A percentile compares a stretch with the other conserved stretches of the same genome.
phyloP scores from a whole-genome alignment of 2,113 vertebrate genomes.

The Illadopsis cleaveri region DNA sequence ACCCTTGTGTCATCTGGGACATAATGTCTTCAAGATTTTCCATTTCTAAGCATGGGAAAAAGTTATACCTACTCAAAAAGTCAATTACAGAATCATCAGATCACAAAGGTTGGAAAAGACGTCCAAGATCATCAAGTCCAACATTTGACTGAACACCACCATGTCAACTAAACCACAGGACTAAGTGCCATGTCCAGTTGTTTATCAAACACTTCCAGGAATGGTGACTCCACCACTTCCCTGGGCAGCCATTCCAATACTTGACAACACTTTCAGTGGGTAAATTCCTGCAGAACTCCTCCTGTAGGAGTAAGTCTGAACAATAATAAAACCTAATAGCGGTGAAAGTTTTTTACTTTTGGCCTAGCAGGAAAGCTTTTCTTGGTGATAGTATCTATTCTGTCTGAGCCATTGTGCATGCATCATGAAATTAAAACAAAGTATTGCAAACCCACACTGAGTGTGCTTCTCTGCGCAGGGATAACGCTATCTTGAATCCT shows the following conservation, averaged over 20 bases:
- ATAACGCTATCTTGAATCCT: background rate
- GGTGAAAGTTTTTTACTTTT: background rate
- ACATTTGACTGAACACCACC: background rate
- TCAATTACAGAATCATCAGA: background rate
- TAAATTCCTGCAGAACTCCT: background rate
- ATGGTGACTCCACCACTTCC: background rate
- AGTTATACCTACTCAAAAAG: background rate
- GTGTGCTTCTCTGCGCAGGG: background rate
- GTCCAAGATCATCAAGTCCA: accelerated
- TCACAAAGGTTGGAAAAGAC: background rate
- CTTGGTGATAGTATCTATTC: background rate
- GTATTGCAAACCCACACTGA: background rate
- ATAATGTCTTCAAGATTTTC: background rate
- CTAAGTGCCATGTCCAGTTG: background rate
- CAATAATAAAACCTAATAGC: background rate
- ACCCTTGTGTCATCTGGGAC: background rate
- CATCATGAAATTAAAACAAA: background rate
- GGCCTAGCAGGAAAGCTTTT: background rate
- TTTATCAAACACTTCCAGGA: background rate
- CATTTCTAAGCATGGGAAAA: background rate
- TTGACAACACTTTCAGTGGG: background rate
- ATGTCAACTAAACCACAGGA: background rate
- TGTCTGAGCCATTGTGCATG: background rate
- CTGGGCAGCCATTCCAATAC: background rate
- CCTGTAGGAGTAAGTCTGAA: background rate